These are phyloP conservation scores for Tineola bisselliella DNA, from an alignment of 2,888 invertebrate genomes.

Conservation along the genomic window DNA sequence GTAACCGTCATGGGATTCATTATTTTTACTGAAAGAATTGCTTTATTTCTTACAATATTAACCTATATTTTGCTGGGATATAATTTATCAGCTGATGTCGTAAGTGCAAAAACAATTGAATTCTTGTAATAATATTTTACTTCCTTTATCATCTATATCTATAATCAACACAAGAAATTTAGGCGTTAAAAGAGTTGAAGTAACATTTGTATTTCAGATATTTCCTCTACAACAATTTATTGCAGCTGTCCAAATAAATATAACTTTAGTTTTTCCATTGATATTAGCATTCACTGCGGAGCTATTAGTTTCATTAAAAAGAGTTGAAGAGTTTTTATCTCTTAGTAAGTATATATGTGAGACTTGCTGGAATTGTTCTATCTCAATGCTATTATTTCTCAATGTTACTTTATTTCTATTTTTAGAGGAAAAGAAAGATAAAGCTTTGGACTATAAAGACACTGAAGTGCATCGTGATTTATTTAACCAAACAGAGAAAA, in stretches of 20 bases:
- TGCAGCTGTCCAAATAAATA: constrained; percentile 49
- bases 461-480: constrained; percentile 25
- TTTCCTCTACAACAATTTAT: constrained; percentile 59
- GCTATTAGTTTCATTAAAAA: constrained; percentile 51
- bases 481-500: constrained; percentile 31
- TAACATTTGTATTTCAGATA: constrained; percentile 39
- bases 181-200: no score
- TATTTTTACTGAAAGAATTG: constrained; percentile 82
- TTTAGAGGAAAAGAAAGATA: constrained; percentile 49
- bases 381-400: no score
- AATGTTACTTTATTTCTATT: constrained; percentile 20
- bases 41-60: constrained; percentile 79
- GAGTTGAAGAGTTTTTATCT: constrained; percentile 48
- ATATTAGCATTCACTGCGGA: constrained; percentile 68
- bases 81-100: constrained; percentile 75
- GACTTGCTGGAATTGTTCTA: no score
- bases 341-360: constrained; percentile 37
- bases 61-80: constrained; percentile 74
- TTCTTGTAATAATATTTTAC: not conserved
- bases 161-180: no score
- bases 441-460: constrained; percentile 19
- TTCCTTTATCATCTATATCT: not conserved
- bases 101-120: constrained; percentile 37
- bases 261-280: constrained; percentile 51
- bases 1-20: constrained; percentile 78